Conservation (phyloP, 2,888 invertebrate genomes). For the Microplitis deprimator region DNA sequence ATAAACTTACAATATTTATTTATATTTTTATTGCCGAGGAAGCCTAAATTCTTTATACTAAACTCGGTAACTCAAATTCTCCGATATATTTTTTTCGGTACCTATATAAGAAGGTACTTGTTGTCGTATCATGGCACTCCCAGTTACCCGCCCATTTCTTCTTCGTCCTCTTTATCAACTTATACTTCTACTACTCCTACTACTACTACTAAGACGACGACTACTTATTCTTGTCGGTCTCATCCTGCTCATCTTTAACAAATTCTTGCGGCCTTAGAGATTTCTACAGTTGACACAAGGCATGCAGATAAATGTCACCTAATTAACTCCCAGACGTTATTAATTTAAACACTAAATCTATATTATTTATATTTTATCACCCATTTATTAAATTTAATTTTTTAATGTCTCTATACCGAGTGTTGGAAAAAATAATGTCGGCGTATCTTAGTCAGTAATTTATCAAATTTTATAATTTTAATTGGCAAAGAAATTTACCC, state of each 20-base stretch:
- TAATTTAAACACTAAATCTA: constrained; percentile 62
- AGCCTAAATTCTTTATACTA: background rate
- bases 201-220: background rate
- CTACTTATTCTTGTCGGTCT: background rate
- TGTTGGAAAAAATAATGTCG: no score
- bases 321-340: constrained; percentile 64
- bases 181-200: background rate
- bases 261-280: constrained; percentile 60
- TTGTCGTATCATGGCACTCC: constrained; percentile 16
- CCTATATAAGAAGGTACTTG: background rate
- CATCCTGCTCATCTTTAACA: constrained; percentile 39
- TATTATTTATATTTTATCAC: background rate
- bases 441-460: no score
- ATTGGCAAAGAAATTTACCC: no score
- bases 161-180: background rate
- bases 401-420: background rate
- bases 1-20: background rate
- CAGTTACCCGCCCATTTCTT: constrained; percentile 11
- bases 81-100: background rate
- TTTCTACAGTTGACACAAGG: constrained; percentile 59
- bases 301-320: constrained; percentile 66
- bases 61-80: background rate
- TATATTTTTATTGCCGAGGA: background rate
- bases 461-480: no score
- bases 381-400: background rate